Percentiles rank a stretch among this genome's conserved stretches.
phyloP scores from a whole-genome alignment of 2,113 vertebrate genomes.

The western clawed frog (Xenopus tropicalis) region UCB_Xtro_10.0 CM004451.2:16383501-16384000 shows the following conservation, averaged over 20 bases:
- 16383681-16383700: too few species aligned
- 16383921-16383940: neutral
- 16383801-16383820: slow-evolving; percentile 49
- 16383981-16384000: too few species aligned
- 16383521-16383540: neutral
- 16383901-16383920: slow-evolving; percentile 2
- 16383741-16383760: slow-evolving; percentile 55
- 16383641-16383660: too few species aligned
- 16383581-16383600: too few species aligned
- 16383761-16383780: slow-evolving; percentile 46
- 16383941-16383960: neutral
- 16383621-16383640: too few species aligned
- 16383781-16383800: neutral
- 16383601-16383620: too few species aligned
- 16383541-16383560: too few species aligned
- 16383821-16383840: slow-evolving; percentile 47
- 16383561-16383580: too few species aligned
- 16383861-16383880: slow-evolving; percentile 50
- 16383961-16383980: too few species aligned
- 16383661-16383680: too few species aligned
- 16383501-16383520: neutral
- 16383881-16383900: slow-evolving; percentile 50
- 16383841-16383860: neutral
- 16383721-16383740: neutral
- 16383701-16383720: too few species aligned